Evolutionary conservation across 2,797 vertebrate genomes (phyloP), one percentile per base, ranked within the genome.

Genomic region (Malurus leucopterus): DNA sequence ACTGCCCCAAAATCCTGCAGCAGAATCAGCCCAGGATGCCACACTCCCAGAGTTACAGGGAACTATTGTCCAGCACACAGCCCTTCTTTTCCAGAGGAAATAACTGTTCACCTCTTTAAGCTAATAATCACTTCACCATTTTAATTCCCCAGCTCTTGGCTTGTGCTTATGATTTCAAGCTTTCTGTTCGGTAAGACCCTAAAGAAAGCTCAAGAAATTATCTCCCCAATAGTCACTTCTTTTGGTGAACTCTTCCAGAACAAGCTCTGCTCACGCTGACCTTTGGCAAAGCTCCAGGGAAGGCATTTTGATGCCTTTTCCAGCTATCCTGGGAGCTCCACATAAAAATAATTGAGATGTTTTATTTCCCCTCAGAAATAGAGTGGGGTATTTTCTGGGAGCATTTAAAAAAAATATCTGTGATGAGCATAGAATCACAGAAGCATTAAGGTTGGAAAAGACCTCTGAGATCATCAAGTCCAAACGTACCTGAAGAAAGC

Each of bases 141-240:
- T 80, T 93, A 93, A 91, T 90, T 93, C 84, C 81, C 32, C 36
- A 44, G 75, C 40, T 91, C 83, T 89, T 92, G 92, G 86, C 93
- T 81, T 44, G 59, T 3, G 9, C 61, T 89, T 91, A 76, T 93
- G 77, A 86, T 92, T 89, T 93, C 76, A 87, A 87, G 88, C 79
- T 79, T 89, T 86, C 59, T 20, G 7, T 76, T 68, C 51, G 44
- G 50, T 92, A 96, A 83, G 69, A 92, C 51, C 63, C 70, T 65
- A 75, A 91, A 77, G 84, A 38, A 90, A 90, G 74, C 64, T 91
- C 53, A 82, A 89, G 79, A 86, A 91, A 68, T 43, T 71, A 86
- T 70, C 74, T 81, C 71, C 54, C n/a, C 36, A 4, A 8, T 13
- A 75, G 68, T 74, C 47, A 10, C 38, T 86, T 81, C 36, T 47